These are phyloP conservation scores for Hypolimnas misippus DNA, from an alignment of 2,888 invertebrate species.

Conservation along the genomic window DNA sequence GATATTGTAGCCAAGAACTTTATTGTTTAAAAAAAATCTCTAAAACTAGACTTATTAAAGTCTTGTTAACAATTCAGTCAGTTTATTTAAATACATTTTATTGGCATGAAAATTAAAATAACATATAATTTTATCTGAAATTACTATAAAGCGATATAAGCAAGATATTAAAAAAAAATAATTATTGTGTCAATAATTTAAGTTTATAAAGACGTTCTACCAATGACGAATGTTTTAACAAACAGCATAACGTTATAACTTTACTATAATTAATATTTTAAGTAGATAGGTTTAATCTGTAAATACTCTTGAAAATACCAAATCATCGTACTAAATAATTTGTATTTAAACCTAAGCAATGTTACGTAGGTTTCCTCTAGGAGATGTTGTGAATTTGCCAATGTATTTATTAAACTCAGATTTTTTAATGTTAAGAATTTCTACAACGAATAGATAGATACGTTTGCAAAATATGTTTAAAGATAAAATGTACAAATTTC, in stretches of 20 bases:
- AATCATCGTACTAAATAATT: background rate
- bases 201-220: background rate
- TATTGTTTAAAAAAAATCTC: background rate
- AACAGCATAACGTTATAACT: background rate
- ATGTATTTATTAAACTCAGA: slow-evolving; percentile 14
- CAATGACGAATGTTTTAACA: background rate
- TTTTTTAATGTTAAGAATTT: slow-evolving; percentile 16
- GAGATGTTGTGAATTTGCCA: slow-evolving; percentile 1
- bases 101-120: too few relatives aligned
- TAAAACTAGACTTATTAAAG: background rate
- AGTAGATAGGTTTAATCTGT: slow-evolving; percentile 11
- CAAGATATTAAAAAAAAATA: too few relatives aligned
- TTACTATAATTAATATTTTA: slow-evolving; percentile 5
- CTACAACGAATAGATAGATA: slow-evolving; percentile 28
- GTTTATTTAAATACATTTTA: too few relatives aligned
- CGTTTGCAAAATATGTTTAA: background rate
- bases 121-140: too few relatives aligned
- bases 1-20: background rate
- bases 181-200: too few relatives aligned
- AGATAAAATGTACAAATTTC: slow-evolving; percentile 13
- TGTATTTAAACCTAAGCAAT: slow-evolving; percentile 7
- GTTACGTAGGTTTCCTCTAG: background rate
- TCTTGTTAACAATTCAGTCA: too few relatives aligned
- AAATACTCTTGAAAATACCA: slow-evolving; percentile 14
- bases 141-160: too few relatives aligned